Percentiles rank a stretch among this genome's conserved stretches.
phyloP scores from a whole-genome alignment of 2,113 vertebrate genomes.

The Alligator sinensis region DNA sequence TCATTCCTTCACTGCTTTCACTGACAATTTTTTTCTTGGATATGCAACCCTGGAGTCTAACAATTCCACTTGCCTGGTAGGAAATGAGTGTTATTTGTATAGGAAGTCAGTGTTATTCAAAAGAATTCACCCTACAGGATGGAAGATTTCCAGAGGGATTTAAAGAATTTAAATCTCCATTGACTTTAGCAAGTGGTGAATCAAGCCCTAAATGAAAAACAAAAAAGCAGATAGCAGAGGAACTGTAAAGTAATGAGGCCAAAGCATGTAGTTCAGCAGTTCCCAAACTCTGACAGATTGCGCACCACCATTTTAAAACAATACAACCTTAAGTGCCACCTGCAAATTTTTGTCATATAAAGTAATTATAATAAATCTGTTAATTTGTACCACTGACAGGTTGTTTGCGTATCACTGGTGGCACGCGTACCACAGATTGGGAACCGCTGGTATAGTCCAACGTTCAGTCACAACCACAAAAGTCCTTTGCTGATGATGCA shows the following conservation, averaged over 20 bases:
- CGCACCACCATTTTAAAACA: no score
- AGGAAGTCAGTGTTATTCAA: not conserved
- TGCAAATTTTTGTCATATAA: no score
- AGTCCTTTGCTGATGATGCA: not conserved
- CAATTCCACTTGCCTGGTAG: conserved; percentile 22
- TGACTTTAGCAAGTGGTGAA: not conserved
- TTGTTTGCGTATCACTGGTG: no score
- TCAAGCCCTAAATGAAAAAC: not conserved
- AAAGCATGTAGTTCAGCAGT: no score
- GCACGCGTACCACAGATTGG: no score
- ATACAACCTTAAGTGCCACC: no score
- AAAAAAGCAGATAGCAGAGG: fast-evolving
- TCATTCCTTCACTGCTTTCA: not conserved
- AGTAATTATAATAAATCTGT: no score
- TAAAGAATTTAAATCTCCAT: not conserved
- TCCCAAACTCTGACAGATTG: no score
- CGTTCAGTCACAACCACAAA: not conserved
- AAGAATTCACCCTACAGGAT: not conserved
- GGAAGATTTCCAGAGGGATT: not conserved
- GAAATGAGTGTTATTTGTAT: not conserved
- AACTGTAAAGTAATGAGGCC: not conserved
- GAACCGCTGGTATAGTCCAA: not conserved
- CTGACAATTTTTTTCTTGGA: not conserved
- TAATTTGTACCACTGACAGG: no score
- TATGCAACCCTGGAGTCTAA: not conserved